Conservation (phyloP, 2,113 vertebrate species). For the Crotalus tigris region DNA sequence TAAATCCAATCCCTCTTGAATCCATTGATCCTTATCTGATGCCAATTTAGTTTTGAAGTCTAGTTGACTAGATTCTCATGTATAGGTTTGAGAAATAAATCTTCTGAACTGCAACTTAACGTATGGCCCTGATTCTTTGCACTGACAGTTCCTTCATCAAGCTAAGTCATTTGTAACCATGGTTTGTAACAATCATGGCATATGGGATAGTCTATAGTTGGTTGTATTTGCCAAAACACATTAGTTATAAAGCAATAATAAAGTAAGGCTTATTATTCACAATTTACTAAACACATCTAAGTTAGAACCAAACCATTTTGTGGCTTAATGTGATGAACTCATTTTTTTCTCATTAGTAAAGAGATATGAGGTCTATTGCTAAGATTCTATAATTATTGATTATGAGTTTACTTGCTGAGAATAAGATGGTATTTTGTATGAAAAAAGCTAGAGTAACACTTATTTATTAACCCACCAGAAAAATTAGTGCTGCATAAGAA, state of each 20-base stretch:
- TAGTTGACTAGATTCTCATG: background rate
- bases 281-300: background rate
- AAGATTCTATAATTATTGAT: background rate
- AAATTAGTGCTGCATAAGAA: constrained; percentile 55
- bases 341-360: background rate
- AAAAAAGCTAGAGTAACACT: background rate
- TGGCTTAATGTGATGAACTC: background rate
- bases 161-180: background rate
- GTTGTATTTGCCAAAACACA: background rate
- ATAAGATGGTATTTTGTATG: background rate
- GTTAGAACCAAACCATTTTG: background rate
- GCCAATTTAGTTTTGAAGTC: background rate
- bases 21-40: background rate
- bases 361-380: background rate
- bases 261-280: background rate
- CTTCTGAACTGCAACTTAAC: background rate
- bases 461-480: constrained; percentile 30
- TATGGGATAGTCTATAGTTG: background rate
- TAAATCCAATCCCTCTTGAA: background rate
- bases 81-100: background rate
- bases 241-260: background rate
- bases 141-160: background rate
- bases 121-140: background rate
- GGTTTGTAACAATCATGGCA: background rate
- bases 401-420: background rate